Evolutionary conservation across 2,113 vertebrate genomes (phyloP).

Genomic region (cat (Felis catus)): DNA sequence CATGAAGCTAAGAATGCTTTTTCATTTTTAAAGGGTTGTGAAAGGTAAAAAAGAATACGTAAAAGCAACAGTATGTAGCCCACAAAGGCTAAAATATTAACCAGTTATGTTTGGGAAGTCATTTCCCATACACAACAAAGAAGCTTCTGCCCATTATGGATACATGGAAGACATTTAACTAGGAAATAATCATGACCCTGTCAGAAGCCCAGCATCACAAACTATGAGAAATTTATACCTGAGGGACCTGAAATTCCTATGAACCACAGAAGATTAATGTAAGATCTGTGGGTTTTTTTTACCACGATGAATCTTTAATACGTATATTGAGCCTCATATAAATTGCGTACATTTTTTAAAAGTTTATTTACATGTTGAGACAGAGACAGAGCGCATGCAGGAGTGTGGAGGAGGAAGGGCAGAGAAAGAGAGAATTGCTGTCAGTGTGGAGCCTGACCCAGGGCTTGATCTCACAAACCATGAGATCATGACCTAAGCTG

Average conservation of each 20-base stretch:
- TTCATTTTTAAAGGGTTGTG: slow-evolving; percentile 6
- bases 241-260: neutral
- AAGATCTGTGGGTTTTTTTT: neutral
- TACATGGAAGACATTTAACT: neutral
- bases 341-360: neutral
- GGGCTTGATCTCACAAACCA: no score
- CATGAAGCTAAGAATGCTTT: neutral
- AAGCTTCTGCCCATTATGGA: neutral
- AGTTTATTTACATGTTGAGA: neutral
- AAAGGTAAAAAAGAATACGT: neutral
- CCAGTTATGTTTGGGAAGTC: neutral
- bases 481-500: no score
- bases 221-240: slow-evolving; percentile 22
- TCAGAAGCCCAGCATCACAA: neutral
- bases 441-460: no score
- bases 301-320: neutral
- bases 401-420: no score
- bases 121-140: neutral
- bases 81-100: neutral
- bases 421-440: no score
- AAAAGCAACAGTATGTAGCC: neutral
- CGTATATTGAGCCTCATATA: neutral
- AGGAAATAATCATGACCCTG: neutral
- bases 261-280: slow-evolving; percentile 3
- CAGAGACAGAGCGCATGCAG: no score